Evolutionary conservation across 2,113 vertebrate genomes (phyloP), one percentile per base, ranked within the genome.

Genomic region (Strix aluco): DNA sequence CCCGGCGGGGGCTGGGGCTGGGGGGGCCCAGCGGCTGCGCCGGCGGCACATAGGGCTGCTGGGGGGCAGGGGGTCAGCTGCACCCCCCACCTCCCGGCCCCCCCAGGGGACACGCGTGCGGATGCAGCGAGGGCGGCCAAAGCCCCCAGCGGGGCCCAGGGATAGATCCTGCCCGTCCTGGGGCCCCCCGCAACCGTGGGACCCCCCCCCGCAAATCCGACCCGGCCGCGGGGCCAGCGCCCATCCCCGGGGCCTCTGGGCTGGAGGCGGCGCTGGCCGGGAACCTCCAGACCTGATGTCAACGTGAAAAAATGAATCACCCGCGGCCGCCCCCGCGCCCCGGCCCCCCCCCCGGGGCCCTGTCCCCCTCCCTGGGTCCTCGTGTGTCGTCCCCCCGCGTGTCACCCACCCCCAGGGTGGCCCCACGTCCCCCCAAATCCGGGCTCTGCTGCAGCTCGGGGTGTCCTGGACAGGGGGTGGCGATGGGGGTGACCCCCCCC

Each of bases 21-120:
- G 99, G 98, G 29, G 99, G 98, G 94, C 98, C 98, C 99, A 99
- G 98, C 79, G 99, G 99, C 96, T 99, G 99, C 86, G 97, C 98
- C 96, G 98, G 95, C 38, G 99, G 98, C 97, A 98, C 98, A 98
- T 99, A 99, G 30, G 98, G 97, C 98, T 99, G 98, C 97, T 98
- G 96, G 72, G 17, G 42, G 46, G 38, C 11, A 6, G 23, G 44
- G 66, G 62, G 47, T 38, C 34, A 54, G 36, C 46, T 19, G 46
- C 44, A 13, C 11, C 14, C 2, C 40, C 11, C 42, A 9, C 34
- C 32, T 23, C 63, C 36, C 40, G 18, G 14, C 18, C 21, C 29
- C 27, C 26, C 38, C 11, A 22, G 16, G 18, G 25, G 34, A 42
- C 12, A 32, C 6, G 6, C 15, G 13, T 27, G 32, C 2, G 13